A percentile compares a stretch with the other conserved stretches of the same genome.
These are phyloP conservation scores for Chymomyza fuscimana DNA, from an alignment of 2,888 invertebrate genomes.

Conservation along the genomic window DNA sequence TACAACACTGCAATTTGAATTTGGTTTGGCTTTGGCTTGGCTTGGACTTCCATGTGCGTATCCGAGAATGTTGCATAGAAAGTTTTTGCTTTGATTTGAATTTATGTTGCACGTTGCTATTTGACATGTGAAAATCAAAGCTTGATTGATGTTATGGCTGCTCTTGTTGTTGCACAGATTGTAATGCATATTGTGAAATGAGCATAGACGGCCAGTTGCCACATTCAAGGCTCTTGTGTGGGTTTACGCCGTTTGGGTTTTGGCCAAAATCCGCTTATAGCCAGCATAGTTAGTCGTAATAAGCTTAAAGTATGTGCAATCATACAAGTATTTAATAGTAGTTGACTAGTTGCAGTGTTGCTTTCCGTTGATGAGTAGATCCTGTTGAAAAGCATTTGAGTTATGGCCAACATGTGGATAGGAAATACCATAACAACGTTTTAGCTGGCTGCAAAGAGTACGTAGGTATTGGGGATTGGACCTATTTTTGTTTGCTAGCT, in stretches of 20 bases:
- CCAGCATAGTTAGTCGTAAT: neutral
- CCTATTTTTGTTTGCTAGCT: no score
- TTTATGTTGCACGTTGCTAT: constrained; percentile 58
- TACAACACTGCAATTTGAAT: constrained; percentile 15
- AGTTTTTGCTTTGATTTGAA: constrained; percentile 62
- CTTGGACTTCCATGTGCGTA: neutral
- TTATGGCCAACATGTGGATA: no score
- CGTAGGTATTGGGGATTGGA: no score
- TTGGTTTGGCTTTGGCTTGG: neutral
- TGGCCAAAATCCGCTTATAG: constrained; percentile 1
- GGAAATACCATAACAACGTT: no score
- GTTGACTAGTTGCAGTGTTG: neutral
- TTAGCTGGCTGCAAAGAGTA: no score
- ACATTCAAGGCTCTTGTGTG: neutral
- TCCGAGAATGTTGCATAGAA: constrained; percentile 35
- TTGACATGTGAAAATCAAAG: constrained; percentile 73
- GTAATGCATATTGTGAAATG: no score
- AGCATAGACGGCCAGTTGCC: neutral
- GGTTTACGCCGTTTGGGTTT: neutral
- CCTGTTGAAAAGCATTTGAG: neutral
- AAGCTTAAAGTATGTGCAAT: constrained; percentile 4
- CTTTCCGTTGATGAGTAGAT: neutral
- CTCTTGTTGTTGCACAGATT: constrained; percentile 21
- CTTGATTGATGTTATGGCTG: constrained; percentile 72
- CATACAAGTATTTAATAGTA: neutral